Evolutionary conservation across 2,113 vertebrate species (phyloP), one percentile per base, ranked within the genome.

Genomic region (Lepus timidus): DNA sequence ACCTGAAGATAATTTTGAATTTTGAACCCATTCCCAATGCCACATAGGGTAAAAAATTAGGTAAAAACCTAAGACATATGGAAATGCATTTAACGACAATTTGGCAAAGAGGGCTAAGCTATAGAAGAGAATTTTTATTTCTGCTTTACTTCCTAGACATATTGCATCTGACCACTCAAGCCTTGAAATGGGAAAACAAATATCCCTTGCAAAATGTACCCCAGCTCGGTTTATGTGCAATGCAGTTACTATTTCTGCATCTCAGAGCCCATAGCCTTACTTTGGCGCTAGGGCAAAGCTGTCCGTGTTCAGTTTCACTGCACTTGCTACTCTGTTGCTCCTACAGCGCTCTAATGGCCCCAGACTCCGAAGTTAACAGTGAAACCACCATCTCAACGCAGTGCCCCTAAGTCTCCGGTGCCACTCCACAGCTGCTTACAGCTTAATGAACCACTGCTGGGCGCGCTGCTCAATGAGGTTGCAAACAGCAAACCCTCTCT

Each of bases 361-460:
- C 82, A 80, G 93, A 67, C 79, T 96, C 85, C 90, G 96, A 97
- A 97, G 92, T 91, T 96, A 95, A 95, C 95, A 94, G 94, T 78
- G 19, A 98, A 97, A 93, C 96, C 92, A 97, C 83, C 0, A 49
- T 81, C 94, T 96, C 90, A 90, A 93, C 58, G 95, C 95, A 97
- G 92, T 96, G 95, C 95, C 95, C 95, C 95, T 92, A 98, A 97
- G 96, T 96, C 82, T 97, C 97, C 95, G 93, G 97, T 78, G 80
- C 93, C 88, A 64, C 91, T 0, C 14, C 44, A 85, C 84, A 80
- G 88, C 90, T 96, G 97, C 97, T 97, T 92, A 89, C 95, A 96
- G 88, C 96, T 98, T 98, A 98, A 98, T 97, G 97, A 97, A 92
- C 96, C 96, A 78, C 81, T 97, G 70, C 68, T 95, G 78, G 95